Evolutionary conservation across 2,888 invertebrate species (phyloP), one percentile per base, ranked within the genome.

Genomic region (Diploptera punctata): DNA sequence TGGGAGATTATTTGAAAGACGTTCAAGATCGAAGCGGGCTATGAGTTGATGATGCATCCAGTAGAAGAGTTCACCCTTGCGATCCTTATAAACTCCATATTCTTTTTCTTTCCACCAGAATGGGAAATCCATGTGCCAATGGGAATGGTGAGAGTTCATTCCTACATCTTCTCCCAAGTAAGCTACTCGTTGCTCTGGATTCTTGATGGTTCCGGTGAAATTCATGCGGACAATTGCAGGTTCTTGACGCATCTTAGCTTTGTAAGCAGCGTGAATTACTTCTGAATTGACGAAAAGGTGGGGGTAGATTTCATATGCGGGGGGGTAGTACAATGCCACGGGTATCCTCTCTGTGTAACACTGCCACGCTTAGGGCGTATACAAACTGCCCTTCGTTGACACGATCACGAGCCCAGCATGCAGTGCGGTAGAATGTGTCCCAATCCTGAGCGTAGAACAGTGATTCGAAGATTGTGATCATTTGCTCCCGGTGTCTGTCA

Each of bases 401-500:
- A 79, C 85, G 78, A 26, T 85, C 79, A 69, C 87, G 85, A 82
- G 86, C 85, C 84, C 84, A 87, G 78, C 83, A 83, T 9, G 87
- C 86, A 9, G 84, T 85, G 73, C 84, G 84, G 70, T 70, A 86
- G 84, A 93, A 91, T 44, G 90, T 90, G 26, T 88, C 86, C 80
- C 87, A 92, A 80, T 91, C 89, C 80, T 90, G 91, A 76, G 92
- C 90, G 72, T 89, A 88, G 83, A 87, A 87, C 76, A 93, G 85
- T 70, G 90, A 83, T 79, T 90, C 87, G 83, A 90, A 90, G 24
- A 93, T 81, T 5, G 88, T 87, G 3, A 86, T 80, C 10, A 88
- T 89, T 79, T 93, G 89, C 77, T 87, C 86, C 67, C 86, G 83
- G 73, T 92, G 90, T 47, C 85, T 82, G 68, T 86, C 70, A 33